Base-by-base conservation (phyloP, 2,113 vertebrate genomes). In the Poicephalus meyeri region DNA sequence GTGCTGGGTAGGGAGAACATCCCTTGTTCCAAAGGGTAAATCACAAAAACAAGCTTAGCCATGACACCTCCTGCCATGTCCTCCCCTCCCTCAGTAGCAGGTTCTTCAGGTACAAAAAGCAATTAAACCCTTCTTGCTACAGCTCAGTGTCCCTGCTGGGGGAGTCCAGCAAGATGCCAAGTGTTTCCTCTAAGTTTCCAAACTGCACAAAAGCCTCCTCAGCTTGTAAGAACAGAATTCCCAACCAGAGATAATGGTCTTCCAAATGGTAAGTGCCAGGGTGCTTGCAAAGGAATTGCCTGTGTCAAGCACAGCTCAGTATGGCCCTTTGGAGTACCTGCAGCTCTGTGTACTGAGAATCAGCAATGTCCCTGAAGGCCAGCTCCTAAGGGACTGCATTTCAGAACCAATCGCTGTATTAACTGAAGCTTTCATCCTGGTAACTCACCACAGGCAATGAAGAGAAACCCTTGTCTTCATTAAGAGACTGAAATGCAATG, bases 71-170 rank as follows among this genome's bases (percentile, higher is more conserved):
- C 79, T 66, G 49, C 55, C 7, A 6, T 9, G 28, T 71, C 73
- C 49, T 91, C 80, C n/a, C 83, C 78, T 90, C 41, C 66, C 65
- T 73, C 56, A 84, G 69, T 42, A 86, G 56, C 61, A 74, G 10
- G 31, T 69, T 91, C 41, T 61, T 91, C 44, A 68, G 44, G 88
- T 88, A 90, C 69, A 88, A 92, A 86, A 88, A 74, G 33, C 88
- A 80, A 86, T 60, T 58, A 78, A 93, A 39, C 46, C 44, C 39
- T 88, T 88, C 65, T 72, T 86, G 69, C 41, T 86, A 74, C 60
- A 93, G 80, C 53, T 77, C 77, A 69, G 61, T 47, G 33, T 76
- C 41, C 86, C 86, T 93, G 53, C 61, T 72, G 56, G 33, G 33
- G n/a, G n/a, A 56, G 65, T 68, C 80, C 82, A 83, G 21, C 33